Percentiles rank a stretch among this genome's conserved stretches.
Evolutionary conservation across 2,888 invertebrate species (phyloP).

Genomic region (Troides oblongomaculatus): DNA sequence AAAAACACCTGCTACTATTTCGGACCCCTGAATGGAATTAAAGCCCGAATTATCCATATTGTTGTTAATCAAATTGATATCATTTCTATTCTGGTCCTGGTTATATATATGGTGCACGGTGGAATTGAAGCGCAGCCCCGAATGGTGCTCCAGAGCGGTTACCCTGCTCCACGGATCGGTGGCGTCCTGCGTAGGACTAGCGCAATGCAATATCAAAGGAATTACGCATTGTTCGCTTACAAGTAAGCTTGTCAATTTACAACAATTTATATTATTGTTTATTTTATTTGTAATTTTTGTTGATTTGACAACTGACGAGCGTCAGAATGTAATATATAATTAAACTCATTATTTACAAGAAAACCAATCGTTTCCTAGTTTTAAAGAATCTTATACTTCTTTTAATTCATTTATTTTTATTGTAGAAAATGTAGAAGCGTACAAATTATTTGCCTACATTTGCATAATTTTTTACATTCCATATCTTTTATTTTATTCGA

Average conservation of each 20-base stretch:
- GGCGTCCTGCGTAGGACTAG: constrained; percentile 51
- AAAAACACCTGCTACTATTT: constrained; percentile 11
- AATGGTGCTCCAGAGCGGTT: constrained; percentile 61
- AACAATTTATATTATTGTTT: too few species aligned
- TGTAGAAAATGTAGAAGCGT: not conserved
- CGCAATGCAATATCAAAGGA: constrained; percentile 53
- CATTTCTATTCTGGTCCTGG: constrained; percentile 61
- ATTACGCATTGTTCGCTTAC: constrained; percentile 48
- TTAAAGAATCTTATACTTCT: too few species aligned
- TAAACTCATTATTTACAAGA: too few species aligned
- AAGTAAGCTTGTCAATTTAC: constrained; percentile 42
- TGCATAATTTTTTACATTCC: too few species aligned
- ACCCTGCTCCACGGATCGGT: constrained; percentile 63
- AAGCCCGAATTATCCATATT: constrained; percentile 46
- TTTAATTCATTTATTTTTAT: too few species aligned
- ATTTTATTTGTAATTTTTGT: too few species aligned
- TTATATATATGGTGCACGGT: constrained; percentile 49
- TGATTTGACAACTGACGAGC: too few species aligned
- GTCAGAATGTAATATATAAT: too few species aligned
- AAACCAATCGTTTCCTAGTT: too few species aligned
- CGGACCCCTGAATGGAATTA: constrained; percentile 45
- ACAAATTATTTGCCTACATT: not conserved
- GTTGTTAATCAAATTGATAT: constrained; percentile 52
- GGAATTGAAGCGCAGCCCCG: constrained; percentile 46
- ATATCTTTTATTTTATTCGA: not conserved